These are phyloP conservation scores for Sebastes itinus DNA, from an alignment of 2,797 vertebrate species.

Conservation along the genomic window DNA sequence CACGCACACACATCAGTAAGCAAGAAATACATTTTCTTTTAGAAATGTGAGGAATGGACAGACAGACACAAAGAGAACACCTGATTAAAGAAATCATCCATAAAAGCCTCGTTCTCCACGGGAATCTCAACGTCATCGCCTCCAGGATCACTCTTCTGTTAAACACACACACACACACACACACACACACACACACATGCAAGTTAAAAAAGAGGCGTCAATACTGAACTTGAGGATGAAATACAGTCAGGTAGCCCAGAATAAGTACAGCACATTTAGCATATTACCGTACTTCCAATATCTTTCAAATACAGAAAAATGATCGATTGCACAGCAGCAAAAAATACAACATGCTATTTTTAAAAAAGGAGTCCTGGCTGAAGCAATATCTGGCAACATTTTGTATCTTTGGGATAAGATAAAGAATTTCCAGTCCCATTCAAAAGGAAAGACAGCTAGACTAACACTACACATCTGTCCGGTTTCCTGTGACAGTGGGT, in stretches of 20 bases:
- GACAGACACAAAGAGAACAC: conserved; percentile 62
- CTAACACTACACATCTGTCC: neutral
- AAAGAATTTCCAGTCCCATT: neutral
- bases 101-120: conserved; percentile 90
- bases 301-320: neutral
- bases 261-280: neutral
- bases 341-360: neutral
- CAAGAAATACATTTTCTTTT: neutral
- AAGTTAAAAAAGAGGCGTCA: neutral
- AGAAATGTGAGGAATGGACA: neutral
- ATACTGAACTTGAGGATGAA: neutral
- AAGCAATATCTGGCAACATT: neutral
- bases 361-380: neutral
- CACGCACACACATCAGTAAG: neutral
- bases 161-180: conserved; percentile 11
- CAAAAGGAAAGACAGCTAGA: neutral
- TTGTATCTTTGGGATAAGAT: neutral
- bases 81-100: conserved; percentile 96
- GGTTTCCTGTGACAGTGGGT: neutral
- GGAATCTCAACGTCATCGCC: conserved; percentile 87
- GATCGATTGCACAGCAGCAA: neutral
- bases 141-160: conserved; percentile 85
- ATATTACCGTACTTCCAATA: neutral
- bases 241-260: neutral
- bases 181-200: conserved; percentile 16